A percentile compares a stretch with the other conserved stretches of the same genome.
phyloP scores from a whole-genome alignment of 2,113 vertebrate species.

The Clarias macrocephalus region DNA sequence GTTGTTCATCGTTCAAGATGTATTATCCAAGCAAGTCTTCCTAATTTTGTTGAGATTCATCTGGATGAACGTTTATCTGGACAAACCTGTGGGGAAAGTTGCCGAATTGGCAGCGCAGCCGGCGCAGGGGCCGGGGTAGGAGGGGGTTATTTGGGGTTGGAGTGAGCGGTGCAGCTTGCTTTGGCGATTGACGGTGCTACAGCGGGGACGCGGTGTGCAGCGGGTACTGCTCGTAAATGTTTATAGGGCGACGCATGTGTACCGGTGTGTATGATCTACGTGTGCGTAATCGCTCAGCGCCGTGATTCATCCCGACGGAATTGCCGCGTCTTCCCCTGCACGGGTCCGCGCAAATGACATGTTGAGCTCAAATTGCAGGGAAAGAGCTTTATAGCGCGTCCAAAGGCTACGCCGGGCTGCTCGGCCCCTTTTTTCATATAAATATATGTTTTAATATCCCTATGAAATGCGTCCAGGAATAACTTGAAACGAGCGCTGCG shows the following conservation, averaged over 20 bases:
- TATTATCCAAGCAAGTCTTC: not conserved
- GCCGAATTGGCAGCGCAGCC: not conserved
- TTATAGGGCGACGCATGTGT: not conserved
- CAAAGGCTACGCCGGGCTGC: constrained; percentile 56
- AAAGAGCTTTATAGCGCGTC: constrained; percentile 57
- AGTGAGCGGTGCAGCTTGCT: not conserved
- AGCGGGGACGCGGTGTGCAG: not conserved
- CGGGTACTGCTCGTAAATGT: not conserved
- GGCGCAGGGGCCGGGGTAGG: no score
- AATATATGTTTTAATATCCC: constrained; percentile 67
- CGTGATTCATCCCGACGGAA: constrained; percentile 10
- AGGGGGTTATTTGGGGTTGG: not conserved
- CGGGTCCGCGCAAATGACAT: constrained; percentile 50
- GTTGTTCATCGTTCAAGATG: not conserved
- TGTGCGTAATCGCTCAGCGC: constrained; percentile 32
- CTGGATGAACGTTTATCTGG: not conserved
- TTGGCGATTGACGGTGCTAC: not conserved
- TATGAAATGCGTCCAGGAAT: constrained; percentile 63
- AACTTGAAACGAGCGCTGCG: constrained; percentile 61
- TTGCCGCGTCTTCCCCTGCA: constrained; percentile 27
- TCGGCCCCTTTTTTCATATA: constrained; percentile 61
- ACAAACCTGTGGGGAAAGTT: not conserved
- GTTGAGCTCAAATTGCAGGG: constrained; percentile 53
- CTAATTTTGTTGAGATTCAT: not conserved
- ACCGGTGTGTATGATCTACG: constrained; percentile 16